Conservation (phyloP, 1,140 invertebrate genomes). For the Tetragnatha versicolor region DNA sequence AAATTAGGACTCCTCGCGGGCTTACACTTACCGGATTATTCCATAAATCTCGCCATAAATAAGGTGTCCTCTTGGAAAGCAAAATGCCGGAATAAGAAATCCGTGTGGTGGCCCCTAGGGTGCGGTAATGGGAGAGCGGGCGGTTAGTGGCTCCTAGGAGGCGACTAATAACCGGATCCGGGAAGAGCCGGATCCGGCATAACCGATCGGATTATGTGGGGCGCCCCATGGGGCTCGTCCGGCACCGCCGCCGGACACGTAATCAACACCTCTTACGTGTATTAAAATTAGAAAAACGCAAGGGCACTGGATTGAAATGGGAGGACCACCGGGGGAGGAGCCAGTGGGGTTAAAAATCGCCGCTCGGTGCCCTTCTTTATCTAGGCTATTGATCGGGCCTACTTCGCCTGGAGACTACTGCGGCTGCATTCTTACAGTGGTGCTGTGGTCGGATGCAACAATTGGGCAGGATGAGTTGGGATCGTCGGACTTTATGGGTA, state of each 20-base stretch:
- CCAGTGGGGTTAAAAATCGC: constrained; percentile 40
- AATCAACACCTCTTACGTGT: constrained; percentile 54
- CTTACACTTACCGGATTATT: background rate
- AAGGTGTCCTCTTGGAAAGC: constrained; percentile 28
- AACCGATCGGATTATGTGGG: constrained; percentile 52
- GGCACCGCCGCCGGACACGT: constrained; percentile 16
- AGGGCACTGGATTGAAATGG: constrained; percentile 52
- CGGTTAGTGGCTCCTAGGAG: constrained; percentile 48
- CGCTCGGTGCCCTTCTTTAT: constrained; percentile 39
- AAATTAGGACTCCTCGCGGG: no score
- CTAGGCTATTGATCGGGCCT: constrained; percentile 39
- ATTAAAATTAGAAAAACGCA: constrained; percentile 54
- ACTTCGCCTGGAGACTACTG: no score
- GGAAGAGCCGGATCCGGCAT: constrained; percentile 32
- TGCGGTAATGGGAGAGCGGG: constrained; percentile 48
- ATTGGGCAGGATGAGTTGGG: no score
- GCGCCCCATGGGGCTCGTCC: background rate
- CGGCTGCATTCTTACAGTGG: no score
- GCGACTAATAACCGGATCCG: constrained; percentile 46
- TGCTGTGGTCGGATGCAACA: no score
- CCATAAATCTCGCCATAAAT: constrained; percentile 3
- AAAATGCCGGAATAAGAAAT: background rate
- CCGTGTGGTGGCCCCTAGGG: constrained; percentile 12
- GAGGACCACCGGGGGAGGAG: constrained; percentile 35
- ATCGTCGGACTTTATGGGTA: no score